These are phyloP conservation scores for Vulpes ferrilata DNA, from an alignment of 2,113 vertebrate species.

Conservation along the genomic window DNA sequence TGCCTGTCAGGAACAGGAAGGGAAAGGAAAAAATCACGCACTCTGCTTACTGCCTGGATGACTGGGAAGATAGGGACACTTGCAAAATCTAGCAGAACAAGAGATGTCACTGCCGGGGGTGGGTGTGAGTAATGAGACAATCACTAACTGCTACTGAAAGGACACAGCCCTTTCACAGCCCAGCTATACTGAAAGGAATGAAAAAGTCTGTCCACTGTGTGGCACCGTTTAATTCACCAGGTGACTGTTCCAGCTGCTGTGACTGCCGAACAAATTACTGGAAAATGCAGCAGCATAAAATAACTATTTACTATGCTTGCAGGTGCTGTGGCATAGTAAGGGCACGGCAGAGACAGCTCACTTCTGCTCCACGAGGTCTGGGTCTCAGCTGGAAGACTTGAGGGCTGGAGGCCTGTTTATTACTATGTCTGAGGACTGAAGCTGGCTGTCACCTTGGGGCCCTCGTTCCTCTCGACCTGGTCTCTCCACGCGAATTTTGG, in stretches of 20 bases:
- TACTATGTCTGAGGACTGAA: neutral
- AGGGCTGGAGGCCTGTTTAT: neutral
- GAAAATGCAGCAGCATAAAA: neutral
- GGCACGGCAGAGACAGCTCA: neutral
- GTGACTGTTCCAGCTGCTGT: neutral
- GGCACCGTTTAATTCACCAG: neutral
- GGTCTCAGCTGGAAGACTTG: neutral
- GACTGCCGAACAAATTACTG: neutral
- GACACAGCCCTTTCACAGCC: neutral
- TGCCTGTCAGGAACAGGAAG: neutral
- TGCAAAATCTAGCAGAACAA: neutral
- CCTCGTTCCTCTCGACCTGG: neutral
- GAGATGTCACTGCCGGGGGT: neutral
- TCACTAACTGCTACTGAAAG: no score
- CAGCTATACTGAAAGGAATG: neutral
- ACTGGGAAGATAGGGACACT: neutral
- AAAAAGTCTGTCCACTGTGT: neutral
- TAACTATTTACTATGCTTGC: neutral
- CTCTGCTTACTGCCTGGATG: neutral
- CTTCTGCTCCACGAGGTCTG: neutral
- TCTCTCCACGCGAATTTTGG: accelerated
- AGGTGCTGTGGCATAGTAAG: neutral
- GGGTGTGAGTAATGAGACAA: neutral
- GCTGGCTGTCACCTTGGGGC: neutral
- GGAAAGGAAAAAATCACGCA: neutral